These are phyloP conservation scores for Elgaria multicarinata DNA, from an alignment of 2,113 vertebrate genomes.

Conservation along the genomic window DNA sequence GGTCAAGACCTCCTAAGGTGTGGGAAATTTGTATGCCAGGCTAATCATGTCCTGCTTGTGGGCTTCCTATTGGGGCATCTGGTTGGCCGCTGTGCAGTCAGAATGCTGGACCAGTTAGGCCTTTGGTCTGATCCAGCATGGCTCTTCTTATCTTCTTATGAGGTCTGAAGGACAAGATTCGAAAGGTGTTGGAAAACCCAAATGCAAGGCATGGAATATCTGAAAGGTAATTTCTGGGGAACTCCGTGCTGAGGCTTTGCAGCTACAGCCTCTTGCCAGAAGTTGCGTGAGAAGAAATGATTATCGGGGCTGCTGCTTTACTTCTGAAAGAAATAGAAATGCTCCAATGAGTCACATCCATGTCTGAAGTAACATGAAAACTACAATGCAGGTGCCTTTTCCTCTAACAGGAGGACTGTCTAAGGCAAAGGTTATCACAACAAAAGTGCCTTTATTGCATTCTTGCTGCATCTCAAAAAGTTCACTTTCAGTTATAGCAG, in stretches of 20 bases:
- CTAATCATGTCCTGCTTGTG: no score
- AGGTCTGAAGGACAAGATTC: not conserved
- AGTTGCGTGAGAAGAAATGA: not conserved
- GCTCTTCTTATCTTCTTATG: no score
- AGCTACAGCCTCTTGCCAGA: not conserved
- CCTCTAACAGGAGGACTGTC: no score
- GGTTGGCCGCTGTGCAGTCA: no score
- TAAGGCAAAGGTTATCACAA: no score
- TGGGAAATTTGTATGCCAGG: not conserved
- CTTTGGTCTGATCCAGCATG: no score
- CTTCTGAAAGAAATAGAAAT: not conserved
- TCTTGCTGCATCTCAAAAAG: not conserved
- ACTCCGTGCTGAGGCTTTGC: rapidly evolving
- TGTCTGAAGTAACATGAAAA: not conserved
- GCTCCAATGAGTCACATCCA: not conserved
- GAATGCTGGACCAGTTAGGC: no score
- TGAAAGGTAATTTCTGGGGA: not conserved
- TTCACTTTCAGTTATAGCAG: not conserved
- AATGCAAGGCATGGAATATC: not conserved
- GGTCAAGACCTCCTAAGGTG: not conserved
- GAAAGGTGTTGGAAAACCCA: not conserved
- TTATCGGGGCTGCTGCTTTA: not conserved
- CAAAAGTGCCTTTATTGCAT: no score
- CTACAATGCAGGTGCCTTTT: not conserved
- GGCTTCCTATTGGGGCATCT: no score